Evolutionary conservation across 2,113 vertebrate genomes (phyloP).

Genomic region (Arvicanthis niloticus): DNA sequence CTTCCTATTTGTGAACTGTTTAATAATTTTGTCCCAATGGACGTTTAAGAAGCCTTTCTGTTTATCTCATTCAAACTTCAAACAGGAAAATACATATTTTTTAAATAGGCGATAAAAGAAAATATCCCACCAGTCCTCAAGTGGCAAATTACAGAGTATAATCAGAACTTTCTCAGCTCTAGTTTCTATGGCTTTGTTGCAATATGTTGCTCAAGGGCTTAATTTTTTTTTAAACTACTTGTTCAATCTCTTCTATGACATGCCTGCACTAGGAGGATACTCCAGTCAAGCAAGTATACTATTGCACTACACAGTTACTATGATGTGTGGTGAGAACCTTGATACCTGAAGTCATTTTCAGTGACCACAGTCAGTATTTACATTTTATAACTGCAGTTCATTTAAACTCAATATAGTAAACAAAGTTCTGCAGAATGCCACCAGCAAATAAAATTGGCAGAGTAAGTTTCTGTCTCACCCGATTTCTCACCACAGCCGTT

Average conservation of each 20-base stretch:
- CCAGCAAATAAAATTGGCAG: conserved; percentile 32
- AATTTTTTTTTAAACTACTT: conserved; percentile 39
- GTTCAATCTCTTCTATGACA: not conserved
- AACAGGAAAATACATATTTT: conserved; percentile 61
- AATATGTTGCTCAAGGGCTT: conserved; percentile 52
- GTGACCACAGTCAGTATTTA: conserved; percentile 17
- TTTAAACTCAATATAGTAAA: conserved; percentile 31
- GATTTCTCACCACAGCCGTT: conserved; percentile 49
- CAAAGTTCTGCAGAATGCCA: conserved; percentile 40
- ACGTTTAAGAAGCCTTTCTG: conserved; percentile 63
- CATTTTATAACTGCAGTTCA: not conserved
- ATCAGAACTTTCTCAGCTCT: conserved; percentile 65
- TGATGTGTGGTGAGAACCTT: not conserved
- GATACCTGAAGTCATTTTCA: conserved; percentile 4
- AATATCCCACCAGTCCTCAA: not conserved
- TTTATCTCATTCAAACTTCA: conserved; percentile 73
- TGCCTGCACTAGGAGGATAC: conserved; percentile 17
- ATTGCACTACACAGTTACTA: not conserved
- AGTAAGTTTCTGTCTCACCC: conserved; percentile 36
- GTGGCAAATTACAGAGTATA: conserved; percentile 30
- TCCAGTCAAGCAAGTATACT: conserved; percentile 14
- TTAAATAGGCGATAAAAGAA: conserved; percentile 53
- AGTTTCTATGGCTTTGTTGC: conserved; percentile 57
- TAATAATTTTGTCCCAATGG: conserved; percentile 62
- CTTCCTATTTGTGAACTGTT: conserved; percentile 63